phyloP scores from a whole-genome alignment of 2,888 invertebrate genomes.

The Eupithecia centaureata region DNA sequence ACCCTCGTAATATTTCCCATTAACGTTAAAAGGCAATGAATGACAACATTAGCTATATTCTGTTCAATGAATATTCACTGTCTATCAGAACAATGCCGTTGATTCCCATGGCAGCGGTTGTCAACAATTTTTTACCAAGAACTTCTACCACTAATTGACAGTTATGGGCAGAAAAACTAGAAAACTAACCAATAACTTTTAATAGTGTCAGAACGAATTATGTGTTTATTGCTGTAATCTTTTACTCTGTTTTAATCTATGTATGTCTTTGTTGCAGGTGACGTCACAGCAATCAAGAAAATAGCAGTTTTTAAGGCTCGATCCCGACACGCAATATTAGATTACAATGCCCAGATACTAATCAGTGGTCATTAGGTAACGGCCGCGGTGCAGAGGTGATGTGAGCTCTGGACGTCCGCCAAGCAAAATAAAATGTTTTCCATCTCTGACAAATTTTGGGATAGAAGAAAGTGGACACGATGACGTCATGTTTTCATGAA shows the following conservation, averaged over 20 bases:
- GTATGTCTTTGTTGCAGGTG: conserved; percentile 66
- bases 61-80: conserved; percentile 23
- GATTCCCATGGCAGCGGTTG: conserved; percentile 32
- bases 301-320: conserved; percentile 52
- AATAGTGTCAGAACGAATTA: conserved; percentile 39
- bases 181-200: conserved; percentile 28
- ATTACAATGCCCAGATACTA: conserved; percentile 53
- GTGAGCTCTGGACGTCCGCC: conserved; percentile 50
- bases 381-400: conserved; percentile 44
- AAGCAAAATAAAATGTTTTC: conserved; percentile 66
- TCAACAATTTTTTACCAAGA: conserved; percentile 40
- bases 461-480: conserved; percentile 74
- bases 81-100: conserved; percentile 21
- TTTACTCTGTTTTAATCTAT: conserved; percentile 34
- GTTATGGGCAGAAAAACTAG: conserved; percentile 24
- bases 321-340: conserved; percentile 50
- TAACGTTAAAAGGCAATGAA: conserved; percentile 8
- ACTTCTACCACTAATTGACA: conserved; percentile 35
- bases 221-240: conserved; percentile 18
- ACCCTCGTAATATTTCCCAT: not conserved
- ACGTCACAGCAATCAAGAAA: conserved; percentile 57
- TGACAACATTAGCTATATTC: not conserved
- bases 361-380: conserved; percentile 49
- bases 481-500: conserved; percentile 64
- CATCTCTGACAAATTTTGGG: conserved; percentile 73